Evolutionary conservation across 2,797 vertebrate genomes (phyloP), one percentile per base, ranked within the genome.

Genomic region (Enteromius afrohamiltoni): DNA sequence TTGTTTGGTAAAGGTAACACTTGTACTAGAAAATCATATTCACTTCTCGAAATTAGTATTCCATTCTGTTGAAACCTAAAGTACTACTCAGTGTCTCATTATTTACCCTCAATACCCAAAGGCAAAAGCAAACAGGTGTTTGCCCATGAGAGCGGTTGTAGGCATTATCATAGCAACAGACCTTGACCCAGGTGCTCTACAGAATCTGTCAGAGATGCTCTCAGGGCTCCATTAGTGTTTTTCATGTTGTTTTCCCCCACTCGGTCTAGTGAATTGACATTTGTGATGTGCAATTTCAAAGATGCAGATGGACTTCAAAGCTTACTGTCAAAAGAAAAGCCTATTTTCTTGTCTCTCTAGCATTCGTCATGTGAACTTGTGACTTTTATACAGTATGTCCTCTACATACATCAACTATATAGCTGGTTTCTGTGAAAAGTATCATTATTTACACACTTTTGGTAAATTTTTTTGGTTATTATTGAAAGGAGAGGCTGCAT

Each of bases 261-360:
- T 68, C 64, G 21, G 77, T 29, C 67, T 21, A 58, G 55, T 21
- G 11, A n/a, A 74, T 55, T 77, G 83, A 82, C 85, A 84, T 85
- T 79, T 82, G 75, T 64, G 69, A 76, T 73, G 79, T 83, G 81
- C 74, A 83, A 79, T 83, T 86, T 83, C 76, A 83, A 75, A 79
- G 77, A 86, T 75, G 79, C 79, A 69, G 75, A 87, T 79, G 79
- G 75, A 83, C 65, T 79, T 77, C 62, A 82, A 77, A 81, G 67
- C 19, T 40, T 21, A 79, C 60, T 78, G 79, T 85, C 51, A 60
- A 75, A 84, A 37, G 75, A 64, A 67, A 40, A 19, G 70, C 47
- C 78, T 8, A 42, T 73, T 84, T 82, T 37, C 21, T 37, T 76
- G 68, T 42, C 69, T 70, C 45, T 78, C 49, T 79, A 40, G 29